phyloP scores from a whole-genome alignment of 2,888 invertebrate genomes.

The Fragum whitleyi region DNA sequence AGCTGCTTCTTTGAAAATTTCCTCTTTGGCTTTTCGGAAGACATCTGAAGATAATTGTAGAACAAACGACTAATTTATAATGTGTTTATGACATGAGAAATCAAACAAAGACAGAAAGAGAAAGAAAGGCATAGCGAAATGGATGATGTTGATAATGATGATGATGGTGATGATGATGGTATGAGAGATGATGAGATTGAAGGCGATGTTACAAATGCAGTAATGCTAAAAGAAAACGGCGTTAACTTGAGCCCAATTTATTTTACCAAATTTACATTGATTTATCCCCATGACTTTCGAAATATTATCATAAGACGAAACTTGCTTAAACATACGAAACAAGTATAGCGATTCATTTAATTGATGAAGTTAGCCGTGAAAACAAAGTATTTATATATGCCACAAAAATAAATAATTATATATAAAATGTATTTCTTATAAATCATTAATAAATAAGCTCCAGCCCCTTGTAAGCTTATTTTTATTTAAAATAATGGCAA shows the following conservation, averaged over 20 bases:
- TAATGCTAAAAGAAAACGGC: conserved; percentile 3
- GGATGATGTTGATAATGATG: not conserved
- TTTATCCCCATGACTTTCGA: not conserved
- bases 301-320: not conserved
- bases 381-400: not conserved
- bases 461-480: conserved; percentile 21
- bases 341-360: not conserved
- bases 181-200: not conserved
- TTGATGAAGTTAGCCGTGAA: not conserved
- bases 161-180: not conserved
- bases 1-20: conserved; percentile 82
- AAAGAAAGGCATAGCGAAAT: not conserved
- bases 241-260: conserved; percentile 29
- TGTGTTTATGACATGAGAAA: not conserved
- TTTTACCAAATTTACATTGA: conserved; percentile 15
- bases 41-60: conserved; percentile 52
- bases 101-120: not conserved
- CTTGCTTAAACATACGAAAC: not conserved
- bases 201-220: not conserved
- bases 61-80: not conserved
- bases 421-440: not conserved
- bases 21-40: conserved; percentile 65
- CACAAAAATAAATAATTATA: not conserved
- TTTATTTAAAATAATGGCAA: conserved; percentile 18
- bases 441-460: conserved; percentile 7